Conservation (phyloP, 2,113 vertebrate genomes). For the Equus quagga region DNA sequence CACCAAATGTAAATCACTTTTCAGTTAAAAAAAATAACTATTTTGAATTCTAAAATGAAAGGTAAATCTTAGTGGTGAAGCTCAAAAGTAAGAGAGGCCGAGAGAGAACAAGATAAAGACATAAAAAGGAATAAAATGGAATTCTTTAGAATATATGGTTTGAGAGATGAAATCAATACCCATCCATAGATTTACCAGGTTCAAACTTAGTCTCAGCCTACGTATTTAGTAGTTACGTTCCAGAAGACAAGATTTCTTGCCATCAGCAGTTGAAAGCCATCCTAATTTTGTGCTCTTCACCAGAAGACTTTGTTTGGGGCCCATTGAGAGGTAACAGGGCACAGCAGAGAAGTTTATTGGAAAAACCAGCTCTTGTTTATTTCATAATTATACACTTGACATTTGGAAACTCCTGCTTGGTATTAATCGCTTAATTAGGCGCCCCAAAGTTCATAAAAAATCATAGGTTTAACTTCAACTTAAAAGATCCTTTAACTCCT, state of each 20-base stretch:
- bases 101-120: conserved; percentile 15
- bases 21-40: neutral
- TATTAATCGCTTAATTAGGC: conserved; percentile 73
- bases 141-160: neutral
- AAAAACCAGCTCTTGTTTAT: conserved; percentile 73
- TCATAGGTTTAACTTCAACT: conserved; percentile 75
- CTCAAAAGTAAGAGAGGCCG: neutral
- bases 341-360: conserved; percentile 51
- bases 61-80: neutral
- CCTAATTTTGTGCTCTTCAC: neutral
- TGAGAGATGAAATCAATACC: conserved; percentile 8
- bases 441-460: conserved; percentile 79
- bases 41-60: conserved; percentile 38
- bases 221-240: neutral
- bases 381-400: conserved; percentile 74
- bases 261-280: neutral
- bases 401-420: conserved; percentile 76
- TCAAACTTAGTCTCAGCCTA: neutral
- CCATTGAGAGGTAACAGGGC: neutral
- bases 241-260: neutral
- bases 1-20: conserved; percentile 27
- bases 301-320: neutral
- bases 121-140: neutral
- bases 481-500: conserved; percentile 60
- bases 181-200: neutral